Conservation (phyloP, 2,888 invertebrate genomes). For the Thecocarcelia acutangulata region DNA sequence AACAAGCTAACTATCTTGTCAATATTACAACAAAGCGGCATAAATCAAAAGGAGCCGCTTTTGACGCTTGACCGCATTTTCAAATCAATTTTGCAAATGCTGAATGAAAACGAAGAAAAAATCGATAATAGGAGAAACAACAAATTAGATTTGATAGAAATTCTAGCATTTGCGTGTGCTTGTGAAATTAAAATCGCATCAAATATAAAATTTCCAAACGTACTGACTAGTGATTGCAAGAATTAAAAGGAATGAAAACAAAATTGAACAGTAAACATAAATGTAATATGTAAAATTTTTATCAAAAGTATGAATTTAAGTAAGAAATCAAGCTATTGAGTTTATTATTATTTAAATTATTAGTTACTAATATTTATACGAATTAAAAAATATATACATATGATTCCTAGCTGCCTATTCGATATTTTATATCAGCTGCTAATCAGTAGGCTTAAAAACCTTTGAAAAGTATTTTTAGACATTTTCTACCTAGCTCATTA, state of each 20-base stretch:
- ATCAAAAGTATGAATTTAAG: too few relatives aligned
- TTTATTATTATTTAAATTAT: too few relatives aligned
- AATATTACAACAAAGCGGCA: slow-evolving; percentile 64
- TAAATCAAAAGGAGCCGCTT: slow-evolving; percentile 60
- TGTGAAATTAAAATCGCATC: slow-evolving; percentile 60
- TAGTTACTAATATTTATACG: too few relatives aligned
- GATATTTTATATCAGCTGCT: too few relatives aligned
- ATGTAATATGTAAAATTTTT: too few relatives aligned
- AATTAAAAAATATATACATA: too few relatives aligned
- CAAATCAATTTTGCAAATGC: slow-evolving; percentile 65
- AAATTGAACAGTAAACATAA: not conserved
- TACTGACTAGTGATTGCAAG: not conserved
- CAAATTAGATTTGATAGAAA: slow-evolving; percentile 45
- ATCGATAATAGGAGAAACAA: slow-evolving; percentile 13
- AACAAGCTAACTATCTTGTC: slow-evolving; percentile 53
- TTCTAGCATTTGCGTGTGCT: slow-evolving; percentile 60
- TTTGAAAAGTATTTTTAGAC: too few relatives aligned
- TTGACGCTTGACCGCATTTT: slow-evolving; percentile 69
- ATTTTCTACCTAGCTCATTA: too few relatives aligned
- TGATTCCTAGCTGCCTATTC: too few relatives aligned
- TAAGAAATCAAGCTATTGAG: too few relatives aligned
- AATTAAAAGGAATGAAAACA: slow-evolving; percentile 9
- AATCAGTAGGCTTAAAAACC: too few relatives aligned
- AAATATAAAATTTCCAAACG: slow-evolving; percentile 9
- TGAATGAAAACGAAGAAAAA: slow-evolving; percentile 13